Base-by-base conservation (phyloP, 2,888 invertebrate genomes). In the Microchrysa polita region DNA sequence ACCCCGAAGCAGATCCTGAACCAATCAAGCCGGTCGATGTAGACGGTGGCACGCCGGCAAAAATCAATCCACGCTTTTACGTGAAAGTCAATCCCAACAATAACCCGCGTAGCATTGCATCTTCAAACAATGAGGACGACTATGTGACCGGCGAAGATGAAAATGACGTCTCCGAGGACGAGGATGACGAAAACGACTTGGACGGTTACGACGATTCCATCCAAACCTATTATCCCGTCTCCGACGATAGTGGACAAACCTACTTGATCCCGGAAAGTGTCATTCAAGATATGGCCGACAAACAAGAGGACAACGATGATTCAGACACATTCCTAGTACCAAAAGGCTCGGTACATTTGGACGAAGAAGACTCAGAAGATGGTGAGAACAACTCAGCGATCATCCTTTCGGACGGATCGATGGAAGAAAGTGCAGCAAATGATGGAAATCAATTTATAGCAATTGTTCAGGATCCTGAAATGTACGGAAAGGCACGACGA, bases 201-300 rank as follows among this genome's bases (percentile, higher is more conserved):
- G 27, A 22, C 1, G 72, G 20, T 44, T 44, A 44, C 1, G 60
- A 59, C 16, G 59, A 72, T 9, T 18, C 40, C n/a, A 72, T 60
- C 5, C 44, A 72, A 27, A 57, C 69, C 4, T 69, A 57, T 42
- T 69, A 69, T 34, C 55, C 69, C 2, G 69, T 69, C 0, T 69
- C 69, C 55, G 69, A 69, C 57, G 55, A 69, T 14, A 69, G 20
- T 2, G 69, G 69, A 14, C 69, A 69, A 42, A 69, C 69, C n/a
- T 69, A 69, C 22, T 57, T 69, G 57, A 69, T 69, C 40, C 69
- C 69, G 7, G 69, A 69, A 20, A 69, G 23, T 40, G 69, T 57
- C 18, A 27, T 69, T 7, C 69, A 69, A 20, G 57, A 23, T 12
- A 69, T 69, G 69, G 57, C 57, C 2, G 69, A 69, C 12, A 69